Conservation (phyloP, 2,888 invertebrate genomes). For the Drosophila nigritarsus region DNA sequence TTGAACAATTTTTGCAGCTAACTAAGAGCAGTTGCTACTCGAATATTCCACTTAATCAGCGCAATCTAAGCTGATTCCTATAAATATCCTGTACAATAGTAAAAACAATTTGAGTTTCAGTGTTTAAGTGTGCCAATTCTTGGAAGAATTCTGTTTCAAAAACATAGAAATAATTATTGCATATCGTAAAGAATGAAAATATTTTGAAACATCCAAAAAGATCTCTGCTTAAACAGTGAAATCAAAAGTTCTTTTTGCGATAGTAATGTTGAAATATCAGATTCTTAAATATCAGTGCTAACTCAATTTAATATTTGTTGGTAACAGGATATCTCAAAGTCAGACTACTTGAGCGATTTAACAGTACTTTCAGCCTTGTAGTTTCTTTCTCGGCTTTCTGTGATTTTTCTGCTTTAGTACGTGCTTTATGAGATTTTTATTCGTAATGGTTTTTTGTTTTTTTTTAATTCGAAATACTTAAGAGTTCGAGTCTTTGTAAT, state of each 20-base stretch:
- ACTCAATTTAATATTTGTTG: background rate
- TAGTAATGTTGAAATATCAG: background rate
- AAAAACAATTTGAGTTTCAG: background rate
- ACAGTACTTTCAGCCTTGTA: background rate
- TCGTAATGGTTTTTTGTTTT: background rate
- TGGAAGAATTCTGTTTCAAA: background rate
- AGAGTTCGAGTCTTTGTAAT: conserved; percentile 28
- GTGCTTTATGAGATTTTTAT: conserved; percentile 6
- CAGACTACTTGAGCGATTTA: background rate
- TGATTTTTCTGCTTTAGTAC: conserved; percentile 18
- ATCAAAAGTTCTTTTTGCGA: background rate
- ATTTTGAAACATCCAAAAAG: background rate
- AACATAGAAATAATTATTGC: background rate
- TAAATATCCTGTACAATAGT: background rate
- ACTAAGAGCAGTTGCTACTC: background rate
- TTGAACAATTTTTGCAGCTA: conserved; percentile 35
- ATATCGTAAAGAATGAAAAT: background rate
- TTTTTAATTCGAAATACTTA: conserved; percentile 19
- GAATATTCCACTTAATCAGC: background rate
- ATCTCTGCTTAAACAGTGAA: background rate
- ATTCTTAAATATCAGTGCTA: background rate
- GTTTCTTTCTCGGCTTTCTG: background rate
- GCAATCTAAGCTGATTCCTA: background rate
- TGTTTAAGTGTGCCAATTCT: background rate
- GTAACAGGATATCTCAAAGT: background rate